Evolutionary conservation across 2,888 invertebrate genomes (phyloP).

Genomic region (Furcula furcula): DNA sequence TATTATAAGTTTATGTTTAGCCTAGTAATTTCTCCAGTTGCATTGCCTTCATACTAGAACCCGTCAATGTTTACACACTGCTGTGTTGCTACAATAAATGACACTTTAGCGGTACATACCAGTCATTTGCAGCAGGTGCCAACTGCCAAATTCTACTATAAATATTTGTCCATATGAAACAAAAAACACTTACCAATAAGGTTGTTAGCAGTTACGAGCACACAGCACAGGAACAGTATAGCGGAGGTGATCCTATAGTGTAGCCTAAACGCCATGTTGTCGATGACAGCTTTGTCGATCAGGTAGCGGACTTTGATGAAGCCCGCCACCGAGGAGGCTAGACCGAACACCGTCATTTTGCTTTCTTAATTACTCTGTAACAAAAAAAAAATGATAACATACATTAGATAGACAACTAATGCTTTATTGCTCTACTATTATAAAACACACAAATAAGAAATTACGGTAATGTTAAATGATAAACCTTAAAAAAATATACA

Average conservation of each 20-base stretch:
- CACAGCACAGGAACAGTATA: constrained; percentile 91
- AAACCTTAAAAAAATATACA: too few species aligned
- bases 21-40: too few species aligned
- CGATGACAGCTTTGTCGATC: constrained; percentile 93
- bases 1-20: too few species aligned
- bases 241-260: constrained; percentile 95
- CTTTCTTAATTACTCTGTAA: constrained; percentile 54
- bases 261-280: constrained; percentile 94
- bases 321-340: constrained; percentile 94
- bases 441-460: too few species aligned
- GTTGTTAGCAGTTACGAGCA: constrained; percentile 94
- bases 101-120: too few species aligned
- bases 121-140: too few species aligned
- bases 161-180: not conserved
- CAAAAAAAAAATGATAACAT: constrained; percentile 23
- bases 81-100: too few species aligned
- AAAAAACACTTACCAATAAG: constrained; percentile 87
- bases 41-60: too few species aligned
- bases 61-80: too few species aligned
- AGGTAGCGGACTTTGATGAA: constrained; percentile 95
- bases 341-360: constrained; percentile 90
- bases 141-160: constrained; percentile 4
- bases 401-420: too few species aligned
- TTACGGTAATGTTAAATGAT: too few species aligned
- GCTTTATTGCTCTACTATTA: too few species aligned